Evolutionary conservation across 2,113 vertebrate species (phyloP).

Genomic region (Heloderma charlesbogerti): DNA sequence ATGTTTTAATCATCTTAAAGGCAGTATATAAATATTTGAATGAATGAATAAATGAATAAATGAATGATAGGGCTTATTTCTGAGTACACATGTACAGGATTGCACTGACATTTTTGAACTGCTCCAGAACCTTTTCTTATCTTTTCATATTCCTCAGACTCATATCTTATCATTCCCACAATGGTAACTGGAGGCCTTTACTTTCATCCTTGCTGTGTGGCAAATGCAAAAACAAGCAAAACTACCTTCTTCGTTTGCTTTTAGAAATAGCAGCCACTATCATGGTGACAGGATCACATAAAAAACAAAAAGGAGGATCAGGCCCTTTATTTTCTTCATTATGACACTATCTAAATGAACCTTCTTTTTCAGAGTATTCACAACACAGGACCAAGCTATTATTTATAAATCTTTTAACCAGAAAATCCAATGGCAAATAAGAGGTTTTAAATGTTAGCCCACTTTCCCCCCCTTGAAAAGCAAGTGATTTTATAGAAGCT

Average conservation of each 20-base stretch:
- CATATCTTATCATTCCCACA: not conserved
- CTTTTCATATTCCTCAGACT: not conserved
- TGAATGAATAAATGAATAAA: not conserved
- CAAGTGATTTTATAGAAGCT: constrained; percentile 19
- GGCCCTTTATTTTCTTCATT: not conserved
- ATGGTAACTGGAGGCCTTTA: not conserved
- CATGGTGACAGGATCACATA: not conserved
- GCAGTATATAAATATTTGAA: not conserved
- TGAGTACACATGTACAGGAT: not conserved
- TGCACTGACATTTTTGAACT: not conserved
- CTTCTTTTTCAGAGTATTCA: not conserved
- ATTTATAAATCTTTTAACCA: constrained; percentile 11
- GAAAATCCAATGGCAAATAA: constrained; percentile 20
- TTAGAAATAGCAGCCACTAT: not conserved
- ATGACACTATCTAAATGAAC: not conserved
- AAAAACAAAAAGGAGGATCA: not conserved
- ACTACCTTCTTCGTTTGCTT: not conserved
- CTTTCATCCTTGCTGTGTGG: not conserved
- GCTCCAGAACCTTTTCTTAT: not conserved
- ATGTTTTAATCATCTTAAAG: too few relatives aligned
- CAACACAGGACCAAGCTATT: constrained; percentile 1
- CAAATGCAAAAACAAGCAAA: not conserved
- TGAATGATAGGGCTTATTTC: not conserved
- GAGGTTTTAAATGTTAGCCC: not conserved
- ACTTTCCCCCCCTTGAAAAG: not conserved